Evolutionary conservation across 2,113 vertebrate species (phyloP), one percentile per base, ranked within the genome.

Genomic region (Delphinus delphis): DNA sequence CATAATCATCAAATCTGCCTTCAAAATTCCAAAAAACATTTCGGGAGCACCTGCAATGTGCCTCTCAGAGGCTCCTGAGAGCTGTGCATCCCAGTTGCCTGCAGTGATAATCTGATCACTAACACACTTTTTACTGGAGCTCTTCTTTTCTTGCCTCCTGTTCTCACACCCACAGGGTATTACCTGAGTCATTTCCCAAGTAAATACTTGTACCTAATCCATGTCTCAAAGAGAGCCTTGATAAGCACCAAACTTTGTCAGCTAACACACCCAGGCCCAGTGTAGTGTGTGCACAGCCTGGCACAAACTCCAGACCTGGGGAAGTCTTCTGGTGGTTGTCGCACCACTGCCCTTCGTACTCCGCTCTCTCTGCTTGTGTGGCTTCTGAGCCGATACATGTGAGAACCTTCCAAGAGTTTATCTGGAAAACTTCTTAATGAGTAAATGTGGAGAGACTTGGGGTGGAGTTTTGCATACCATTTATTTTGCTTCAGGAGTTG

Each of bases 291-390:
- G 2, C 8, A 3, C 6, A 0, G 9, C 33, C 8, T 5, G 7
- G 31, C 25, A 5, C 26, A 36, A 62, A 38, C 20, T 21, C 23
- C 12, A 25, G 13, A 41, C 10, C 8, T 17, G 23, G 23, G 3
- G 28, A 47, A 21, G 62, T 1, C 12, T 17, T 20, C 9, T 2
- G 2, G 31, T 3, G 20, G 6, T 6, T 73, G n/a, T 26, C 60
- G 11, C 7, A 1, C 7, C 11, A 5, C 14, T 8, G 13, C 3
- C 26, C 26, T 23, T 17, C 4, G 0, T 2, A 0, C 20, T 60
- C 55, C 7, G 9, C 25, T 44, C 31, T 36, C 28, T 21, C 60
- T 44, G 6, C 10, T 38, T 3, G 0, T 63, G 44, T n/a, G 79
- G 25, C 36, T 62, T 90, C 53, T 47, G 44, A 84, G 31, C 25